These are phyloP conservation scores for Dermatemys mawii DNA, from an alignment of 2,113 vertebrate genomes.

Conservation along the genomic window DNA sequence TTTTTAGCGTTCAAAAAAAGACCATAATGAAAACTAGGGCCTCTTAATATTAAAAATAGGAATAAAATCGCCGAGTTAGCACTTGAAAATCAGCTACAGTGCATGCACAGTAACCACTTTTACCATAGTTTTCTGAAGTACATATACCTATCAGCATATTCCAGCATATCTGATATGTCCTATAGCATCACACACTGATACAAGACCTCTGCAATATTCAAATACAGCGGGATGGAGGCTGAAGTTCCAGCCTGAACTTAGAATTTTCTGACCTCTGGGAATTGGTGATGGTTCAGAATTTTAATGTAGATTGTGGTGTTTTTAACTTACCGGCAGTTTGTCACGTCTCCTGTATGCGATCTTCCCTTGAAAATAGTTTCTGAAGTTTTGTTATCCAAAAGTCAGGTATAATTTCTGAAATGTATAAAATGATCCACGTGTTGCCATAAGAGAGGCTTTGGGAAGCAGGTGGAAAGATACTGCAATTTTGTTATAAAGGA, in stretches of 20 bases:
- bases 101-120: slow-evolving; percentile 42
- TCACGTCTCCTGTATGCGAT: accelerated
- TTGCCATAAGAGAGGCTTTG: background rate
- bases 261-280: background rate
- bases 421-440: background rate
- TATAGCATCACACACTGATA: background rate
- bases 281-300: accelerated
- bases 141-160: background rate
- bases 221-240: background rate
- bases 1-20: background rate
- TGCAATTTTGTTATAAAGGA: background rate
- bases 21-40: accelerated
- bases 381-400: background rate
- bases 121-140: background rate
- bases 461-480: background rate
- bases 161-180: background rate
- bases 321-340: background rate
- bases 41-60: background rate
- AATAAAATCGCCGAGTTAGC: slow-evolving; percentile 65
- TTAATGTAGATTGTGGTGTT: background rate
- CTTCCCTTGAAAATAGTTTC: background rate
- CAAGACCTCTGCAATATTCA: background rate
- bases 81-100: slow-evolving; percentile 68
- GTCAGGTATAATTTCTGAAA: background rate
- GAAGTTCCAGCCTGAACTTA: slow-evolving; percentile 19